Evolutionary conservation across 1,140 invertebrate genomes (phyloP).

Genomic region (Oncopeltus fasciatus): DNA sequence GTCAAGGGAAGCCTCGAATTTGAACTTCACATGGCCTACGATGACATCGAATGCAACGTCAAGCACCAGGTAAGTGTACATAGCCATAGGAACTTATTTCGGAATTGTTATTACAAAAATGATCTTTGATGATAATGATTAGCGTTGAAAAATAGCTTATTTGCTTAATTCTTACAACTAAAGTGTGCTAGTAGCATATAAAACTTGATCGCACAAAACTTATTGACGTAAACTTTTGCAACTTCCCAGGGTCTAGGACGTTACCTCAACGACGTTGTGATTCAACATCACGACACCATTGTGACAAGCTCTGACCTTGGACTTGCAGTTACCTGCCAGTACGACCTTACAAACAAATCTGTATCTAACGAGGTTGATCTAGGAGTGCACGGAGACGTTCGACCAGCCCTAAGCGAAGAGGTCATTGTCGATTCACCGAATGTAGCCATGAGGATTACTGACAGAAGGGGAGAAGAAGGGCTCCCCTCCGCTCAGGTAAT

Average conservation of each 20-base stretch:
- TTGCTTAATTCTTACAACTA: too few species aligned
- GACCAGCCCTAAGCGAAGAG: constrained; percentile 59
- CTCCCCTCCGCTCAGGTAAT: constrained; percentile 63
- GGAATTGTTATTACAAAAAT: too few species aligned
- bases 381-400: constrained; percentile 71
- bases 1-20: constrained; percentile 72
- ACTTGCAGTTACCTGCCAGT: constrained; percentile 80
- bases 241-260: constrained; percentile 63
- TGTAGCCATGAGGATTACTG: constrained; percentile 87
- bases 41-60: constrained; percentile 79
- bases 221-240: too few species aligned
- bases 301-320: constrained; percentile 87
- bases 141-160: too few species aligned
- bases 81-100: too few species aligned
- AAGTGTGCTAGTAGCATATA: too few species aligned
- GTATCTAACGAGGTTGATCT: constrained; percentile 83
- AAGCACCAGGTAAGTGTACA: too few species aligned
- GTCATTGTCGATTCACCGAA: constrained; percentile 79
- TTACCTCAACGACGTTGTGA: constrained; percentile 77
- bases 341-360: constrained; percentile 83
- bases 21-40: constrained; percentile 77
- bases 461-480: constrained; percentile 60
- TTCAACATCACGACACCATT: constrained; percentile 88
- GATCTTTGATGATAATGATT: too few species aligned
- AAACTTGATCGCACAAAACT: too few species aligned